These are phyloP conservation scores for Drosophila anceps DNA, from an alignment of 2,888 invertebrate species.

Conservation along the genomic window DNA sequence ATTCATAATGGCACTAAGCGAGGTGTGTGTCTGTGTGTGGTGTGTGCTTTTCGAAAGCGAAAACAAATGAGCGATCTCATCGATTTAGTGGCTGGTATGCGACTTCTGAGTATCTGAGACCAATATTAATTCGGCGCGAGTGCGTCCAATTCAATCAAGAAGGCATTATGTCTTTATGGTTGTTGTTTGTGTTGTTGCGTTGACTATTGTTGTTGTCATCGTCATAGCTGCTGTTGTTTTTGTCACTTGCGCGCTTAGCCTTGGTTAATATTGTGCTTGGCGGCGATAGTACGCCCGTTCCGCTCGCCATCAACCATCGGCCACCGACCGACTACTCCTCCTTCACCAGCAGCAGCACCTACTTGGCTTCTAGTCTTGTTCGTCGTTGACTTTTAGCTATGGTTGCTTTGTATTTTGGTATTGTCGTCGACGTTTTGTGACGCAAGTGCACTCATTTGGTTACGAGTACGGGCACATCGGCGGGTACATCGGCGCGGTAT, in stretches of 20 bases:
- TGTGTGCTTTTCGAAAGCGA: slow-evolving; percentile 72
- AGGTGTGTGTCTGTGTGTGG: slow-evolving; percentile 11
- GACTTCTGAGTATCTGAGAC: slow-evolving; percentile 73
- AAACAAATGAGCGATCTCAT: slow-evolving; percentile 62
- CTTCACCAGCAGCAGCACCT: slow-evolving; percentile 7
- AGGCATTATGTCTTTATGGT: slow-evolving; percentile 65
- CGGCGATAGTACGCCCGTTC: slow-evolving; percentile 6
- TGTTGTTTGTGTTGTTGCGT: slow-evolving; percentile 21
- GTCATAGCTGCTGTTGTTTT: slow-evolving; percentile 45
- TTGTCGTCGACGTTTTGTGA: slow-evolving; percentile 65
- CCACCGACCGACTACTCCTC: neutral
- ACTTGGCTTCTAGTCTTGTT: slow-evolving; percentile 70
- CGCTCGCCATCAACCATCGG: slow-evolving; percentile 11
- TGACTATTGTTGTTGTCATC: slow-evolving; percentile 12
- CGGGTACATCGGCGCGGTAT: slow-evolving; percentile 67
- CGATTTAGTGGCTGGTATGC: slow-evolving; percentile 66
- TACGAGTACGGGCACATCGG: slow-evolving; percentile 53
- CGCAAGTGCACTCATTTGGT: slow-evolving; percentile 70
- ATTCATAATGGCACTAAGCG: slow-evolving; percentile 32
- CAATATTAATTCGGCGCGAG: slow-evolving; percentile 75
- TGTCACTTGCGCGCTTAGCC: slow-evolving; percentile 71
- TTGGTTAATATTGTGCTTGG: slow-evolving; percentile 62
- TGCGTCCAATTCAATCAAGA: slow-evolving; percentile 78
- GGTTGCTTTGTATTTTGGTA: slow-evolving; percentile 53
- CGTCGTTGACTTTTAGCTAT: slow-evolving; percentile 44